These are phyloP conservation scores for Norana najaformis DNA, from an alignment of 2,888 invertebrate genomes.

Conservation along the genomic window DNA sequence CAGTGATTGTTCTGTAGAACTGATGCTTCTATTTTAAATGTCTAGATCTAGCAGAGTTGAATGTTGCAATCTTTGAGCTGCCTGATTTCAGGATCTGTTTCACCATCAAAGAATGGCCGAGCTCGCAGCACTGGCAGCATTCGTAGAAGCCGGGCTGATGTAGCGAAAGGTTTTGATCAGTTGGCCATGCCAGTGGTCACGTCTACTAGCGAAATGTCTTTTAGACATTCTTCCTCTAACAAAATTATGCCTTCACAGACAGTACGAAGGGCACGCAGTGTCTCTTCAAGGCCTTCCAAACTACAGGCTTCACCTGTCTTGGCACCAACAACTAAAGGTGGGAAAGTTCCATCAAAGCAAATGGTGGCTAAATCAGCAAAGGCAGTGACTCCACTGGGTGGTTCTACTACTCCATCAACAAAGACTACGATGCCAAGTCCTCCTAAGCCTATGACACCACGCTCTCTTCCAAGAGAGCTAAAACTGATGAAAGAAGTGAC, in stretches of 20 bases:
- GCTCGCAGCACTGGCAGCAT: conserved; percentile 30
- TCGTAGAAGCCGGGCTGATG: conserved; percentile 19
- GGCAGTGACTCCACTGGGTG: background rate
- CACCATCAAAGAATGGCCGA: conserved; percentile 27
- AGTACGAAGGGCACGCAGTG: background rate
- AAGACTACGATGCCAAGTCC: conserved; percentile 19
- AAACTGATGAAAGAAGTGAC: conserved; percentile 16
- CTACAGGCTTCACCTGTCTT: background rate
- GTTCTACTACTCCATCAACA: background rate
- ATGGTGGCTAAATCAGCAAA: background rate
- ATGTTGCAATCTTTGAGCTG: background rate
- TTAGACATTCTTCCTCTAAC: background rate
- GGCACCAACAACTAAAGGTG: background rate
- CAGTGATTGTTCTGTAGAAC: background rate
- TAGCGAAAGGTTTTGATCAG: background rate
- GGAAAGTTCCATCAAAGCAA: background rate
- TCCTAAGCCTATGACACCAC: conserved; percentile 2
- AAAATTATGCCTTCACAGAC: background rate
- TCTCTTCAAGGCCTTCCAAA: conserved; percentile 15
- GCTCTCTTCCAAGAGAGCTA: conserved; percentile 5
- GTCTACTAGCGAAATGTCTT: background rate
- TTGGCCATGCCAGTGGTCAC: background rate
- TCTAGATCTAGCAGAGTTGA: background rate
- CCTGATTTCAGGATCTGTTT: conserved; percentile 26
- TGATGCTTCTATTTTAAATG: background rate